phyloP scores from a whole-genome alignment of 2,113 vertebrate species.

The Dascyllus trimaculatus region DNA sequence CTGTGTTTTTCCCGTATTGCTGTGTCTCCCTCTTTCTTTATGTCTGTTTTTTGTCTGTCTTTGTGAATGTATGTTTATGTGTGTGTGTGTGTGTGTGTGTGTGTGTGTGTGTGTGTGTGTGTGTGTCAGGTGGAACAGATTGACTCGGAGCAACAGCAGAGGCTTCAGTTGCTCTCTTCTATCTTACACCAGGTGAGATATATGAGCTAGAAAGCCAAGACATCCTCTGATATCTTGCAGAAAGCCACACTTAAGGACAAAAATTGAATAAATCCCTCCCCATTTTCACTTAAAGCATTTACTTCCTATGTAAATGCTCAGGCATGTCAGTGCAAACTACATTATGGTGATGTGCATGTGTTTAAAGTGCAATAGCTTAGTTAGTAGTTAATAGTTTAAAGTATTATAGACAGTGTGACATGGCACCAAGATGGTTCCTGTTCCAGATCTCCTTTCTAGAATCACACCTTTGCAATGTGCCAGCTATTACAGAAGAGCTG shows the following conservation, averaged over 20 bases:
- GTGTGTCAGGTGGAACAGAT: conserved; percentile 81
- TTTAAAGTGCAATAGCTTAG: too few relatives aligned
- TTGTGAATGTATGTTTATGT: conserved; percentile 17
- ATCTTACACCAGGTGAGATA: conserved; percentile 89
- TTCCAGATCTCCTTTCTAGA: neutral
- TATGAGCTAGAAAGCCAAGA: conserved; percentile 22
- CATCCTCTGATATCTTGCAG: neutral
- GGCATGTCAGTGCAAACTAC: neutral
- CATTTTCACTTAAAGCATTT: neutral
- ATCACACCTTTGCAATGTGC: neutral
- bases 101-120: conserved; percentile 29
- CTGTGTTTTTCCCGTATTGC: conserved; percentile 29
- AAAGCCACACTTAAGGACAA: neutral
- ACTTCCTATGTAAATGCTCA: neutral
- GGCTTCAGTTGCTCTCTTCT: conserved; percentile 88
- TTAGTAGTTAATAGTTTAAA: too few relatives aligned
- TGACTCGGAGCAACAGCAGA: conserved; percentile 86
- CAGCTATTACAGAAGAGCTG: neutral
- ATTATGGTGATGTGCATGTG: neutral
- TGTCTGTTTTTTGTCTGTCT: conserved; percentile 35
- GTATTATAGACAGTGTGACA: neutral
- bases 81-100: conserved; percentile 36
- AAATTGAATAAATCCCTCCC: neutral
- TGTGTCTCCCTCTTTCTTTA: conserved; percentile 23
- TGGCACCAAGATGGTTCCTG: neutral